These are phyloP conservation scores for Euphonia xanthogaster DNA, from an alignment of 2,797 vertebrate genomes.

Conservation along the genomic window DNA sequence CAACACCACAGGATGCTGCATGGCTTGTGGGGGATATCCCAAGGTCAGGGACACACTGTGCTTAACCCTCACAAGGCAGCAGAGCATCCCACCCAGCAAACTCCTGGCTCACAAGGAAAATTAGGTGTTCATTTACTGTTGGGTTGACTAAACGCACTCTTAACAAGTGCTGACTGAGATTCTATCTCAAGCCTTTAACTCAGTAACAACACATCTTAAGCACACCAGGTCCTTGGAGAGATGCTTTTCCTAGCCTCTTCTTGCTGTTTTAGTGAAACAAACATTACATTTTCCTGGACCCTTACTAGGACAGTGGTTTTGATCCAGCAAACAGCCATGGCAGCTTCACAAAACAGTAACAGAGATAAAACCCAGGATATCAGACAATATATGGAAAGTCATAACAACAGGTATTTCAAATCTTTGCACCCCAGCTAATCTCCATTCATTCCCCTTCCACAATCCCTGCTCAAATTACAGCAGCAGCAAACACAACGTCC, in stretches of 20 bases:
- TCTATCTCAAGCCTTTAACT: neutral
- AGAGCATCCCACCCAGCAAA: neutral
- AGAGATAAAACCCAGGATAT: neutral
- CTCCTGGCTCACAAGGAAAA: neutral
- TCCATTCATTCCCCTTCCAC: neutral
- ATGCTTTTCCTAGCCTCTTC: neutral
- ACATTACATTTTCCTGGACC: neutral
- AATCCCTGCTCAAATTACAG: neutral
- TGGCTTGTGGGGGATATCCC: neutral
- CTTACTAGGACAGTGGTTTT: neutral
- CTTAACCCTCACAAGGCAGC: neutral
- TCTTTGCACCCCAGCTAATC: neutral
- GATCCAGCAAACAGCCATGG: neutral
- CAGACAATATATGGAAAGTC: neutral
- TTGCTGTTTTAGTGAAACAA: neutral
- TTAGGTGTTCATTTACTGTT: neutral
- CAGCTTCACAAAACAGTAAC: neutral
- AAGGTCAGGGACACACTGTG: neutral
- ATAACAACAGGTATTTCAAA: accelerated
- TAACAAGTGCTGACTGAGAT: neutral
- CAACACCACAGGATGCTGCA: neutral
- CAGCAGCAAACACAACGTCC: neutral
- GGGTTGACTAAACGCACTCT: neutral
- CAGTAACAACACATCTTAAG: neutral
- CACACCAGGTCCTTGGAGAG: neutral